A percentile compares a stretch with the other conserved stretches of the same genome.
Evolutionary conservation across 2,113 vertebrate genomes (phyloP).

Genomic region (Albula goreensis): DNA sequence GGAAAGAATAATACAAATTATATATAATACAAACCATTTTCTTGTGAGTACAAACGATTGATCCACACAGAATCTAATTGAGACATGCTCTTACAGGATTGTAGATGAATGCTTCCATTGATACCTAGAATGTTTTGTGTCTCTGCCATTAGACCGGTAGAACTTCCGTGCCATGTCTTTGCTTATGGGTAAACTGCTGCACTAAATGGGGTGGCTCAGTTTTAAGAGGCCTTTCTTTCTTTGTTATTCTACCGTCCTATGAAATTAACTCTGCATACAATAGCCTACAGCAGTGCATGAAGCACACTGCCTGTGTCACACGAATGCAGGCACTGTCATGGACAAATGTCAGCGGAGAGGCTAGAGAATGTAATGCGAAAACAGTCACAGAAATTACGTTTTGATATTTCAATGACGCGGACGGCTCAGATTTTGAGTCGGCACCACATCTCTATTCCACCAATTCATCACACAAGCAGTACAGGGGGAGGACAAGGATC

Average conservation of each 20-base stretch:
- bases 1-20: neutral
- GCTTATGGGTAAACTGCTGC: neutral
- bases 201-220: neutral
- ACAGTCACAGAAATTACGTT: neutral
- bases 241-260: neutral
- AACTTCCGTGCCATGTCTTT: neutral
- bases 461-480: neutral
- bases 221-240: neutral
- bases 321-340: neutral
- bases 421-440: neutral
- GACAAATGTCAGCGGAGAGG: neutral
- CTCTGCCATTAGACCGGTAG: constrained; percentile 7
- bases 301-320: neutral
- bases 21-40: neutral
- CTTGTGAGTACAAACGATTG: neutral
- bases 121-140: constrained; percentile 5
- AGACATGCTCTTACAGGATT: constrained; percentile 5
- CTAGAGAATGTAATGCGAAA: neutral
- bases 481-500: constrained; percentile 23
- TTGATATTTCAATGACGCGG: neutral
- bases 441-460: neutral
- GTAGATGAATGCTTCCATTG: neutral
- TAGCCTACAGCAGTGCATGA: neutral
- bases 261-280: neutral
- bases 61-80: neutral